Base-by-base conservation (phyloP, 2,113 vertebrate species). In the Syngnathus scovelli region DNA sequence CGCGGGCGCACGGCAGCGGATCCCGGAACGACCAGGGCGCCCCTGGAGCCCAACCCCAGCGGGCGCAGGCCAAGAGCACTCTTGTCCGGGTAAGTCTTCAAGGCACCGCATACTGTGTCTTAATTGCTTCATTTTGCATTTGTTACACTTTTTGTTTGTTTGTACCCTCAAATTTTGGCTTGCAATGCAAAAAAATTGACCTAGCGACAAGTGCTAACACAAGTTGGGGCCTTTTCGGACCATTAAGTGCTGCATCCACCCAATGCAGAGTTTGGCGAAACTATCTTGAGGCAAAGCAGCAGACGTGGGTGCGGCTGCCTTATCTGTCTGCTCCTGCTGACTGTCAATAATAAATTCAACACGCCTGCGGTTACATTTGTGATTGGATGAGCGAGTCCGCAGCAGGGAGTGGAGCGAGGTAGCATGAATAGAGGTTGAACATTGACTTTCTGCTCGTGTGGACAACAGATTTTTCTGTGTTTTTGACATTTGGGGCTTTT, bases 21-120 rank as follows among this genome's bases (percentile, higher is more conserved):
- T 85, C 88, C 27, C 59, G 59, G 1, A 18, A 93, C 78, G 97
- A 98, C 36, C 94, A 91, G 71, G 86, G 86, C 68, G 76, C 86
- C 11, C 90, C 93, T 4, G 90, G 71, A 74, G 89, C 89, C 76
- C 94, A 94, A 80, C 92, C 93, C 73, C 95, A 95, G 52, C 91
- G 94, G 62, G 91, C 91, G 49, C 95, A 95, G 85, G 89, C 95
- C 18, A 94, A 95, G 88, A 98, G 94, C 84, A 94, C 94, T 74
- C 92, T 94, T 0, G 95, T 96, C 68, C 92, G 95, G 92, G 97
- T 99, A 68, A 95, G 97, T 93, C 81, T 61, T 72, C 27, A 33
- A 33, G 0, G 27, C 27, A 33, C 3, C 27, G 27, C 27, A 27
- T 27, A 27, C 2, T 27, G 27, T 27, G 27, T 33, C 27, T 33